Conservation (phyloP, 2,113 vertebrate species). For the Poeciliopsis prolifica region DNA sequence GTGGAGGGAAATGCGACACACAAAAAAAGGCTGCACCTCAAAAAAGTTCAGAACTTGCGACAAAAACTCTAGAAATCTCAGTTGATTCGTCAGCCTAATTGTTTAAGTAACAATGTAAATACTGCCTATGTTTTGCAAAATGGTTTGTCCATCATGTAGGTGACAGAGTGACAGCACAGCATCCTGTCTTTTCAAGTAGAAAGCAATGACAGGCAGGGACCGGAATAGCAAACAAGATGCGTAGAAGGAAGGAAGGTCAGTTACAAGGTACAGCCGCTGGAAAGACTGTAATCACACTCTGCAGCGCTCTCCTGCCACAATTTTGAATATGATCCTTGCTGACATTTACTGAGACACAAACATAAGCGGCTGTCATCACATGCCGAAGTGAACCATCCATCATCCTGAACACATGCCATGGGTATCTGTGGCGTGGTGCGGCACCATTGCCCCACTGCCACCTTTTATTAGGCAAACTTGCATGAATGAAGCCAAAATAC, state of each 20-base stretch:
- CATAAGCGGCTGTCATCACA: slow-evolving; percentile 74
- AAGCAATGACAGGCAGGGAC: slow-evolving; percentile 10
- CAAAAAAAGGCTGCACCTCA: not conserved
- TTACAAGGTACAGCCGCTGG: slow-evolving; percentile 42
- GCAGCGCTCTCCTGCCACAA: slow-evolving; percentile 42
- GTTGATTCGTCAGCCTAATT: not conserved
- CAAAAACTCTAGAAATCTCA: not conserved
- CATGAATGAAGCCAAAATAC: not conserved
- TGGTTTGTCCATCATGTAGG: not conserved
- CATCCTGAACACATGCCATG: slow-evolving; percentile 53
- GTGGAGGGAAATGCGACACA: not conserved
- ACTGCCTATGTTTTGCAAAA: not conserved
- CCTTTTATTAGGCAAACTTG: slow-evolving; percentile 47
- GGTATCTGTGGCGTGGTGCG: slow-evolving; percentile 49
- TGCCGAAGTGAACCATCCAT: slow-evolving; percentile 69
- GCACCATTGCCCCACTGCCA: slow-evolving; percentile 54
- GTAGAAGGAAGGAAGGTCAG: slow-evolving; percentile 50
- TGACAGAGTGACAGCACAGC: not conserved
- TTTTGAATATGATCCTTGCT: slow-evolving; percentile 69
- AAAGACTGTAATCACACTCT: slow-evolving; percentile 47
- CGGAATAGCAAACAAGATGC: not conserved
- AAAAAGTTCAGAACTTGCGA: not conserved
- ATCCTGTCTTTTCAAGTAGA: slow-evolving; percentile 14
- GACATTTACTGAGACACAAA: slow-evolving; percentile 71
- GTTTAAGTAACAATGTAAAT: slow-evolving; percentile 6